Percentiles rank a stretch among this genome's conserved stretches.
phyloP scores from a whole-genome alignment of 2,888 invertebrate species.

The Bembecia ichneumoniformis region DNA sequence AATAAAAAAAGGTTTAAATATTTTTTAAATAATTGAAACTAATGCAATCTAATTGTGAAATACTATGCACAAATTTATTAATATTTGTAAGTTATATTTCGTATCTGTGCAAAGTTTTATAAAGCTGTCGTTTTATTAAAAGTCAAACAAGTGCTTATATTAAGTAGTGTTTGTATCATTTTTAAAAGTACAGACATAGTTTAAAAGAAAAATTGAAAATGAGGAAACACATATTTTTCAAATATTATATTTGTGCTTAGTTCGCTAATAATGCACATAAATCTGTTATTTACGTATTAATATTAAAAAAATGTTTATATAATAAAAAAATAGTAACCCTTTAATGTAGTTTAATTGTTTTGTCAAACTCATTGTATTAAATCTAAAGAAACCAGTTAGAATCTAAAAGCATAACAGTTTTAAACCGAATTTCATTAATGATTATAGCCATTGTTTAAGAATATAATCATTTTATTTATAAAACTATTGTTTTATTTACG shows the following conservation, averaged over 20 bases:
- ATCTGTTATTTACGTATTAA: neutral
- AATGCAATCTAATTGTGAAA: constrained; percentile 27
- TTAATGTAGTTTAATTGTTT: neutral
- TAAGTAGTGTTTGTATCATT: constrained; percentile 31
- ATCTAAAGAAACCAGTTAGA: neutral
- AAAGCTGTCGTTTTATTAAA: too few relatives aligned
- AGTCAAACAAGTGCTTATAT: constrained; percentile 35
- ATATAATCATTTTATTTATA: constrained; percentile 53
- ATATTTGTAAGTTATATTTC: constrained; percentile 1
- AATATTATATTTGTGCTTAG: constrained; percentile 20
- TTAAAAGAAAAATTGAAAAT: neutral
- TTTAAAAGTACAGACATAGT: neutral
- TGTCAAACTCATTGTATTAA: neutral
- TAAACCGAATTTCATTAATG: constrained; percentile 47
- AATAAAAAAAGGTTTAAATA: constrained; percentile 15
- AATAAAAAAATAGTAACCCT: neutral
- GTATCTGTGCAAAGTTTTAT: neutral
- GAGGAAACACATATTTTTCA: neutral
- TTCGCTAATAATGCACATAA: constrained; percentile 15
- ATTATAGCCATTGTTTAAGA: constrained; percentile 50
- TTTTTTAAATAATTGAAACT: constrained; percentile 18
- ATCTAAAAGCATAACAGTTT: constrained; percentile 20
- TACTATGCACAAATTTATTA: constrained; percentile 32
- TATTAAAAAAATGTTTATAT: neutral
- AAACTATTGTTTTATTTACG: constrained; percentile 22